Evolutionary conservation across 2,113 vertebrate species (phyloP), one percentile per base, ranked within the genome.

Genomic region (Pachycephala philippinensis): DNA sequence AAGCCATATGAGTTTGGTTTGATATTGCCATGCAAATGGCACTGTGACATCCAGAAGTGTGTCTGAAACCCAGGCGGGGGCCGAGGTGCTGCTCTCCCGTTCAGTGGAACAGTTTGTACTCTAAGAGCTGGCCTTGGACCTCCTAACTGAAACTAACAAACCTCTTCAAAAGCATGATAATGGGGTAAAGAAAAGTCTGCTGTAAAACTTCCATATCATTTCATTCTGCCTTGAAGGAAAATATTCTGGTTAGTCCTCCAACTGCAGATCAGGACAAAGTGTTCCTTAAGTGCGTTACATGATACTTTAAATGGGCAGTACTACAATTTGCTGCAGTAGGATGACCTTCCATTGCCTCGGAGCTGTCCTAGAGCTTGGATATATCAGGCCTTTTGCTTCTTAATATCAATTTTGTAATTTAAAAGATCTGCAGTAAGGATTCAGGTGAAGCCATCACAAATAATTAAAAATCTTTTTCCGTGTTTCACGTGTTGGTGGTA

Each of bases 1-100:
- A 95, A 86, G 94, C 92, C 87, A 83, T 87, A 89, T 94, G 97
- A 96, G 93, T 96, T 96, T 61, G 94, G 95, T 94, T 93, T 83
- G 64, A 90, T 93, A 95, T 89, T 94, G 92, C 92, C 95, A 78
- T 75, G 72, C 83, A 91, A 95, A 97, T 94, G 96, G 94, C 90
- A 96, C 63, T 30, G 93, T 13, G 35, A 84, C 81, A 85, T 83
- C 74, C 35, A 87, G 95, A 95, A 93, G 80, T 28, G 45, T 21
- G 82, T 94, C 93, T 93, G 93, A 93, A 91, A 64, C 59, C 70
- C 88, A 70, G 61, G 84, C 33, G 5, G 44, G 44, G 91, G 76
- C 93, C 3, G 24, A 91, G 84, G 88, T 56, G 90, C 92, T 79
- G 75, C 27, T 88, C 68, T 78, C 87, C 64, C 3, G 2, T 7